These are phyloP conservation scores for Apogon talboti DNA, from an alignment of 2,797 vertebrate genomes.

Conservation along the genomic window DNA sequence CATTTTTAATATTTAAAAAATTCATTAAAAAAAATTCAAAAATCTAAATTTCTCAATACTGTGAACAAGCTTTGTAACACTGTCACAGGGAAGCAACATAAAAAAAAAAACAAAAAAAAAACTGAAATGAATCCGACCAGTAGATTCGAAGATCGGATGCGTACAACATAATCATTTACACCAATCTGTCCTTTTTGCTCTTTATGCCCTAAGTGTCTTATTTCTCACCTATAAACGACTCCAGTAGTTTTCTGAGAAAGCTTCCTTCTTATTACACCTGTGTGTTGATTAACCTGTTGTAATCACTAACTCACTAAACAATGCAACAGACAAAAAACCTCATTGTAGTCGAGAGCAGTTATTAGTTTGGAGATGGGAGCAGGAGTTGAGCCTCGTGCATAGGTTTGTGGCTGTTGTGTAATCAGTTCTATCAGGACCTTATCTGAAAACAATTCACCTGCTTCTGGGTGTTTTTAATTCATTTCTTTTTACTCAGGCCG, in stretches of 20 bases:
- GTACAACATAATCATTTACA: too few species aligned
- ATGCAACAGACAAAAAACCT: neutral
- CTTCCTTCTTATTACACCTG: neutral
- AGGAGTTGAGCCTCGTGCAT: neutral
- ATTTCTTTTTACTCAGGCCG: slow-evolving; percentile 10
- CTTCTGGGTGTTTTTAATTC: slow-evolving; percentile 3
- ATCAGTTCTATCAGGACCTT: slow-evolving; percentile 5
- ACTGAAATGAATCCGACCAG: too few species aligned
- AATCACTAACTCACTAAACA: neutral
- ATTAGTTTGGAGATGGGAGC: neutral
- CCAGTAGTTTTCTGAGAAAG: too few species aligned
- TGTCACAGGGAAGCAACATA: too few species aligned
- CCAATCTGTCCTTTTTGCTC: too few species aligned
- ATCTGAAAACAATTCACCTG: neutral
- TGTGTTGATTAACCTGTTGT: slow-evolving; percentile 20
- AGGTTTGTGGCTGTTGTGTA: slow-evolving; percentile 7
- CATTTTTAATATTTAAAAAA: too few species aligned
- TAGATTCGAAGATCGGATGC: too few species aligned
- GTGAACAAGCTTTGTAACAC: too few species aligned
- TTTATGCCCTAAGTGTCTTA: too few species aligned
- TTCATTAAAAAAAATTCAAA: too few species aligned
- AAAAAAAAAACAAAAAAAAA: too few species aligned
- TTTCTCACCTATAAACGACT: neutral
- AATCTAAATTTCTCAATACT: too few species aligned
- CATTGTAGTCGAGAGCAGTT: neutral